These are phyloP conservation scores for Boleophthalmus pectinirostris DNA, from an alignment of 2,113 vertebrate genomes.

Conservation along the genomic window DNA sequence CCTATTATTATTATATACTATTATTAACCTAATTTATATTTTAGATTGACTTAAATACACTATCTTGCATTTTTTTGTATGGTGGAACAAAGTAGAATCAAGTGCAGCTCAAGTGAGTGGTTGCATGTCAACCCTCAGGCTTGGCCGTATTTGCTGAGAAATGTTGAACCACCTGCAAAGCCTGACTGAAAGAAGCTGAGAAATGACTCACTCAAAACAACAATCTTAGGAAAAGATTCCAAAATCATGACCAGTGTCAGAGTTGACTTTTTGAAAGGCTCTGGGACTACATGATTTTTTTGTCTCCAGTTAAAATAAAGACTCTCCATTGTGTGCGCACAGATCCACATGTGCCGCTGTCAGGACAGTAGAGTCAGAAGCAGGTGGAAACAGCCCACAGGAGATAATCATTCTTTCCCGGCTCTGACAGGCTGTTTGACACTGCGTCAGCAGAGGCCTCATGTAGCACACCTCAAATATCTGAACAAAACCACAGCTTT, in stretches of 20 bases:
- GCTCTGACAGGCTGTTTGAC: slow-evolving; percentile 79
- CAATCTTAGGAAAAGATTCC: not conserved
- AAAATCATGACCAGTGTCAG: not conserved
- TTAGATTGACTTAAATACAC: no score
- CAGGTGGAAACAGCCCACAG: slow-evolving; percentile 57
- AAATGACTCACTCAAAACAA: not conserved
- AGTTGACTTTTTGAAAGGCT: not conserved
- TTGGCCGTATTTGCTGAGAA: not conserved
- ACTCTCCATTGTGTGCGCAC: not conserved
- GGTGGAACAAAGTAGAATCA: not conserved
- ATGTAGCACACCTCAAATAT: slow-evolving; percentile 61
- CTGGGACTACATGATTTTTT: not conserved
- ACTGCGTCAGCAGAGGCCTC: slow-evolving; percentile 66
- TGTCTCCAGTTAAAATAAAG: not conserved
- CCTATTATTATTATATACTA: no score
- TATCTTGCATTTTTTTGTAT: no score
- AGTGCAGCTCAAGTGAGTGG: not conserved
- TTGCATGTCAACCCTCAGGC: not conserved
- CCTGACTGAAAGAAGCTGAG: not conserved
- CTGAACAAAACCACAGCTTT: slow-evolving; percentile 35
- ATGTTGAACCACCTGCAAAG: not conserved
- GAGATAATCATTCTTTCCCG: slow-evolving; percentile 79
- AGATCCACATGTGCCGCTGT: slow-evolving; percentile 40
- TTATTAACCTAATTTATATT: no score
- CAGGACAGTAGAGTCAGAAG: slow-evolving; percentile 63